Evolutionary conservation across 1,140 invertebrate species (phyloP).

Genomic region (Drosophila fuyamai): DNA sequence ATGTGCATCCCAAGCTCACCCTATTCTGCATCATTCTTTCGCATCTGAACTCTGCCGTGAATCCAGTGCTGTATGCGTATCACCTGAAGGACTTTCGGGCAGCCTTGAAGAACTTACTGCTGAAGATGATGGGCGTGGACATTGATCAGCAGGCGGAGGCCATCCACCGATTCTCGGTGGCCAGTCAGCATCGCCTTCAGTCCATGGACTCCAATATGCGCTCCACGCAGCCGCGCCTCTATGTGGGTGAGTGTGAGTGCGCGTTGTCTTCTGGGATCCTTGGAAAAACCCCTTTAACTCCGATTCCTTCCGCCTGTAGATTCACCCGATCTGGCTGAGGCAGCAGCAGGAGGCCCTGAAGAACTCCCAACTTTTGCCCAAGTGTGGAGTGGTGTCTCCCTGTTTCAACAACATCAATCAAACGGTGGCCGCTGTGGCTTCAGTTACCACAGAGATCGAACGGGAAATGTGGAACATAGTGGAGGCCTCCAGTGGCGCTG

Average conservation of each 20-base stretch:
- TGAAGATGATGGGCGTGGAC: conserved; percentile 86
- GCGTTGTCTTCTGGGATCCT: conserved; percentile 49
- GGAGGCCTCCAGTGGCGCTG: conserved; percentile 82
- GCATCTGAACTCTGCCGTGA: conserved; percentile 94
- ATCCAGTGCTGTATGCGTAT: conserved; percentile 95
- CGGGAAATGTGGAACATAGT: conserved; percentile 85
- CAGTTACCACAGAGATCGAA: conserved; percentile 80
- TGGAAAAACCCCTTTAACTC: conserved; percentile 15
- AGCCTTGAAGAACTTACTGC: conserved; percentile 89
- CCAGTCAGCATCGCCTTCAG: conserved; percentile 80
- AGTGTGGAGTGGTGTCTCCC: conserved; percentile 73
- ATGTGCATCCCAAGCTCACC: conserved; percentile 89
- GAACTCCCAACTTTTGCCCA: conserved; percentile 67
- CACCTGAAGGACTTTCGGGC: conserved; percentile 94
- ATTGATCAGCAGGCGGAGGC: conserved; percentile 77
- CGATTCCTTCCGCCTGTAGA: conserved; percentile 42
- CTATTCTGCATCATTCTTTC: conserved; percentile 94
- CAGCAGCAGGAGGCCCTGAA: conserved; percentile 81
- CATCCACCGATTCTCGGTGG: conserved; percentile 84
- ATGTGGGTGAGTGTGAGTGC: conserved; percentile 81
- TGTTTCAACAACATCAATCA: conserved; percentile 83
- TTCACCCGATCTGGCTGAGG: conserved; percentile 78
- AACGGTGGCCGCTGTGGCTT: conserved; percentile 81
- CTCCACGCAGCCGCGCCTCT: conserved; percentile 80
- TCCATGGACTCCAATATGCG: conserved; percentile 80